A percentile compares a stretch with the other conserved stretches of the same genome.
These are phyloP conservation scores for Pristionchus japonicus DNA, from an alignment of 2,888 invertebrate species.

Conservation along the genomic window DNA sequence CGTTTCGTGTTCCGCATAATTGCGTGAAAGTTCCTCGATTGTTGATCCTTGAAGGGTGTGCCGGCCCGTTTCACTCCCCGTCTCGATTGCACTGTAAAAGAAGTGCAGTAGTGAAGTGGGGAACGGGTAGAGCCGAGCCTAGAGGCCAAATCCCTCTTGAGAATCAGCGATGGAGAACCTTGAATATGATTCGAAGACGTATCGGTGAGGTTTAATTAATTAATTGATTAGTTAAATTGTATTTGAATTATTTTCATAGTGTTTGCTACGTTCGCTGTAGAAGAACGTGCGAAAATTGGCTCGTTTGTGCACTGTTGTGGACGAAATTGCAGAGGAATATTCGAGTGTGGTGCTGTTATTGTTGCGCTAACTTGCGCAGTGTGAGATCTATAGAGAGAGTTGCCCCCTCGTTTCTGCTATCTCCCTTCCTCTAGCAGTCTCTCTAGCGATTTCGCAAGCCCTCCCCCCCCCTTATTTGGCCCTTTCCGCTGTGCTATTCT, in stretches of 20 bases:
- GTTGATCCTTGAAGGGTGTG: conserved; percentile 3
- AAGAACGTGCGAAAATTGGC: too few species aligned
- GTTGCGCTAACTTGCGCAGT: neutral
- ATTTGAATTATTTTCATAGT: too few species aligned
- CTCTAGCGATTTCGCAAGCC: conserved; percentile 2
- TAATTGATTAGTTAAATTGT: too few species aligned
- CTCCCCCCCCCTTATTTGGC: neutral
- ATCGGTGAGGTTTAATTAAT: neutral
- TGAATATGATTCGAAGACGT: conserved; percentile 19
- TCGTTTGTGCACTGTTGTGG: too few species aligned
- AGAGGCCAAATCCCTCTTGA: neutral
- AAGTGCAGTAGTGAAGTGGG: neutral
- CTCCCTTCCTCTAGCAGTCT: neutral
- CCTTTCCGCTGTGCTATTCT: conserved; percentile 12
- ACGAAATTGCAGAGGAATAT: too few species aligned
- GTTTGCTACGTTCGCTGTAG: too few species aligned
- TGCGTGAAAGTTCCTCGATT: neutral
- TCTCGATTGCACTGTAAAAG: neutral
- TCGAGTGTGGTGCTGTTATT: neutral
- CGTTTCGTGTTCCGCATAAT: neutral
- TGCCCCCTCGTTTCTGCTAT: neutral
- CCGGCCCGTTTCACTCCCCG: neutral
- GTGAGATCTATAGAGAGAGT: neutral
- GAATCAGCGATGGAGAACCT: neutral
- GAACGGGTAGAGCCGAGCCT: neutral